Base-by-base conservation (phyloP, 2,113 vertebrate species). In the Tachysurus fulvidraco region DNA sequence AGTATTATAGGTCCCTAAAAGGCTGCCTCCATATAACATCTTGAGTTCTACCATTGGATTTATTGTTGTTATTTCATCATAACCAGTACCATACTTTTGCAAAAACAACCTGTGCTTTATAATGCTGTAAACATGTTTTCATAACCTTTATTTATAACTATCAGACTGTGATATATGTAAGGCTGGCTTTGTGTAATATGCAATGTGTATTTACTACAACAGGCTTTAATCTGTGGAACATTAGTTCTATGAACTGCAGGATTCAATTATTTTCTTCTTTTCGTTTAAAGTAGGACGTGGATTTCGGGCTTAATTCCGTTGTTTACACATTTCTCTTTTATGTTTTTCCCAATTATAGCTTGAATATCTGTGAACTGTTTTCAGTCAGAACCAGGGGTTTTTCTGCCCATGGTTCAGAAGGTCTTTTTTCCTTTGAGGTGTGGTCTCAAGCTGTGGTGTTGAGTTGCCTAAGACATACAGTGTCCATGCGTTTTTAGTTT, bases 281-380 rank as follows among this genome's bases (percentile, higher is more conserved):
- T 28, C 28, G 21, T 79, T 79, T 36, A 57, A 79, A 54, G 25
- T 8, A 28, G n/a, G 50, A 28, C 4, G 17, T 36, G 78, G 11
- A 59, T 41, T 80, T 80, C 78, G 60, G 55, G 10, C 78, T 60
- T 81, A 41, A 81, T 60, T 81, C 30, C 41, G 19, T 60, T 81
- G 78, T 81, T 60, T 81, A 81, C 78, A 41, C 78, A 19, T 60
- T 81, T 60, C 55, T 80, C 78, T 81, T 80, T 80, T 44, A 59
- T 81, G 30, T 60, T 41, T 21, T 25, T 80, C 17, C 78, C 78
- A 25, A 60, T 81, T 76, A 81, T 50, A 74, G 52, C 28, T 28
- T 13, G 71, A 60, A 57, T 76, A 28, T 17, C 25, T 52, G 5
- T 17, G 16, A 77, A 54, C 50, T 60, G 13, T 81, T 81, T 44